phyloP scores from a whole-genome alignment of 2,113 vertebrate genomes.

The Daboia siamensis region DNA sequence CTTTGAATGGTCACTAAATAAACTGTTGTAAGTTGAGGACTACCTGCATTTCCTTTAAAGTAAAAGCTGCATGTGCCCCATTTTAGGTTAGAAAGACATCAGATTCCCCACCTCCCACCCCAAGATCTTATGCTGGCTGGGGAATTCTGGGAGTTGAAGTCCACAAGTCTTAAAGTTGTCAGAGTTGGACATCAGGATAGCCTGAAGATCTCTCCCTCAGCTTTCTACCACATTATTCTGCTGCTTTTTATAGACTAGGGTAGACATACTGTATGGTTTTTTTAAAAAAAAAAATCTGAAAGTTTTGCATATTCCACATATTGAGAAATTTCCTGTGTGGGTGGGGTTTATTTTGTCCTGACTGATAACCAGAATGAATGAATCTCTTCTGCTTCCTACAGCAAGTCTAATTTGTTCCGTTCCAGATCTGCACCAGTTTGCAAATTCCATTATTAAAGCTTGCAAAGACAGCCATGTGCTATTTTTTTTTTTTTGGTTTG shows the following conservation, averaged over 20 bases:
- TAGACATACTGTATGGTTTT: not conserved
- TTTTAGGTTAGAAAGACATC: not conserved
- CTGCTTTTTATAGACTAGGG: not conserved
- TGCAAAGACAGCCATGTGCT: not conserved
- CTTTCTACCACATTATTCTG: not conserved
- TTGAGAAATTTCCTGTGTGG: not conserved
- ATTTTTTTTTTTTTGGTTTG: not conserved
- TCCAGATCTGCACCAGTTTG: not conserved
- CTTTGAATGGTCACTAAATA: not conserved
- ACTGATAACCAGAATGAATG: not conserved
- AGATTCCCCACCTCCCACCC: rapidly evolving
- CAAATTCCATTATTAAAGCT: not conserved
- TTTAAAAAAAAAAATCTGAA: not conserved
- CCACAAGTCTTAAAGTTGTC: not conserved
- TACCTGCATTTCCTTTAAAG: too few species aligned
- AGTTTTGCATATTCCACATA: not conserved
- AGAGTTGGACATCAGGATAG: not conserved
- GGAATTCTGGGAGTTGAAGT: not conserved
- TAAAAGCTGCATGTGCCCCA: not conserved
- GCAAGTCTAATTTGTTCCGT: not conserved
- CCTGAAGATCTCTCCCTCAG: not conserved
- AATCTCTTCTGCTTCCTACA: not conserved
- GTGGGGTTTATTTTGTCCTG: not conserved
- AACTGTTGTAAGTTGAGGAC: not conserved
- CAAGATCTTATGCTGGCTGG: not conserved